These are phyloP conservation scores for Xenopus tropicalis DNA, from an alignment of 2,113 vertebrate genomes.

Conservation along the genomic window DNA sequence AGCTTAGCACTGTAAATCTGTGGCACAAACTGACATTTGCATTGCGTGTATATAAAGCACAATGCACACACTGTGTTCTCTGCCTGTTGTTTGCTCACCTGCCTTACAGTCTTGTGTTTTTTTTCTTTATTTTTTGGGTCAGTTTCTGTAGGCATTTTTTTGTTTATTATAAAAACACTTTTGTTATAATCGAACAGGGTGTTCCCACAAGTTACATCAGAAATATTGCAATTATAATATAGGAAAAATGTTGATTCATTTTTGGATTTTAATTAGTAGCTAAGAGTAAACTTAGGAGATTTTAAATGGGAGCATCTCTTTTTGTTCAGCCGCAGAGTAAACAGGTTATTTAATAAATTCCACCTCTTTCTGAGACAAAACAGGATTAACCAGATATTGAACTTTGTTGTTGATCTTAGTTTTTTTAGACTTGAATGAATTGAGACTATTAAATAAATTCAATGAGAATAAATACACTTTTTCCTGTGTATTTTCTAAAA, in stretches of 20 bases:
- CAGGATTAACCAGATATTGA: conserved; percentile 49
- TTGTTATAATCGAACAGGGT: conserved; percentile 57
- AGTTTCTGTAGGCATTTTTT: conserved; percentile 51
- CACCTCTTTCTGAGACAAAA: conserved; percentile 56
- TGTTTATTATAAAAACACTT: conserved; percentile 65
- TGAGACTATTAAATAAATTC: not conserved
- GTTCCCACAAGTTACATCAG: conserved; percentile 73
- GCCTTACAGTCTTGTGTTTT: conserved; percentile 40
- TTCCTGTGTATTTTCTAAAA: too few relatives aligned
- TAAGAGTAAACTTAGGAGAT: conserved; percentile 58
- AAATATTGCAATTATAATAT: conserved; percentile 68
- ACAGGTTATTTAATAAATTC: conserved; percentile 68
- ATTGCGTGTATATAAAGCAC: not conserved
- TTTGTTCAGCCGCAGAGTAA: conserved; percentile 55
- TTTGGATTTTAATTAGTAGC: conserved; percentile 64
- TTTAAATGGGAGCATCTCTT: conserved; percentile 62
- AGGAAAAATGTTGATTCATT: conserved; percentile 64
- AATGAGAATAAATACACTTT: too few relatives aligned
- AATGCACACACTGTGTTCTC: conserved; percentile 4
- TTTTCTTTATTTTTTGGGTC: conserved; percentile 50
- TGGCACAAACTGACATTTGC: not conserved
- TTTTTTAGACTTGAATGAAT: conserved; percentile 5
- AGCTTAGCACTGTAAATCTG: too few relatives aligned
- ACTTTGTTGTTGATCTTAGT: conserved; percentile 48
- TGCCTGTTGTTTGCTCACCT: conserved; percentile 40